Base-by-base conservation (phyloP, 2,113 vertebrate species). In the Leucopternis melanops region DNA sequence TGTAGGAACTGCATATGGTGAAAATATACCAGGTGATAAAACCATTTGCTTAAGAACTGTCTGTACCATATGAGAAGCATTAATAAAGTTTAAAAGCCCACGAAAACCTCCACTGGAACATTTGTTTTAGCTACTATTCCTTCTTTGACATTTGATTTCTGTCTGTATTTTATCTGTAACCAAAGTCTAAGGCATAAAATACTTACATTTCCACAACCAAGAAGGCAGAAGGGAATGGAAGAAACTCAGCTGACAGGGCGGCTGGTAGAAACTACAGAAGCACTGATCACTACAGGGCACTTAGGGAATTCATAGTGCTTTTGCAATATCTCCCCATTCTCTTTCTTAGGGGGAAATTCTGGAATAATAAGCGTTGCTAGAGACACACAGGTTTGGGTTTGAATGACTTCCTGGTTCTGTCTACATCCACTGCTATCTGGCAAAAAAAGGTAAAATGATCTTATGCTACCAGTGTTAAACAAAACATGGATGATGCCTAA, bases 11-110 rank as follows among this genome's bases (percentile, higher is more conserved):
- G 59, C 84, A 81, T 78, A 90, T 95, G 90, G 89, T 86, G 79
- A 90, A 50, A 90, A 83, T 3, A 72, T 73, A 65, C 63, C 83
- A 96, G 95, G 83, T 88, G 95, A 95, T 83, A 88, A 86, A 92
- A 75, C 36, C 71, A 83, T 86, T 91, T 90, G 29, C 91, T 90
- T 88, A 71, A 88, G 86, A 63, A 93, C 84, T 89, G 40, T 10
- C 78, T 94, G 95, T 83, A 87, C 74, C 42, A 63, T 40, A 79
- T 59, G 38, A 86, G 42, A 88, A 88, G 27, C n/a, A 91, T 59
- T 80, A 94, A 66, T 88, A 67, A 92, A 89, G 29, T 81, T 62
- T 0, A 91, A 95, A 91, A 91, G 13, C 71, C 63, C 67, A 90
- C 7, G 5, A 82, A 91, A 91, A 29, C 11, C 62, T 66, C 73